Base-by-base conservation (phyloP, 1,140 invertebrate species). In the Drosophila virilis region DNA sequence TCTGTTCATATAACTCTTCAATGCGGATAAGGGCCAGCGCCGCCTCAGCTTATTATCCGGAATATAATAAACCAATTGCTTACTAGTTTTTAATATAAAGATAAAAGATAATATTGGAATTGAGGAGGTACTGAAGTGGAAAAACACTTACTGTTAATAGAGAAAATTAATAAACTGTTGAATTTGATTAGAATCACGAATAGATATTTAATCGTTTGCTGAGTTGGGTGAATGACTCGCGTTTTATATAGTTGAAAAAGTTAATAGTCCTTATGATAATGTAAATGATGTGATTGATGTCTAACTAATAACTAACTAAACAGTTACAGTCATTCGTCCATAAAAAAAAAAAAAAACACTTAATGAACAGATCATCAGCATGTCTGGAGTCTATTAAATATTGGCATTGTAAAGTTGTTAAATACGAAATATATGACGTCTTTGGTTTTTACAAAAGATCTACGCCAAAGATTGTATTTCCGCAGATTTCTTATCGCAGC, bases 401-500 rank as follows among this genome's bases (percentile, higher is more conserved):
- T 46, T 22, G 46, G 15, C 22, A 50, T 50, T 50, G 48, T 48
- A 37, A 37, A 40, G 42, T 32, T 33, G 42, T 37, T 66, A 66
- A 67, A 58, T 58, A 51, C 50, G 13, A 33, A 9, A 54, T 37
- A 15, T 40, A 50, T 40, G 59, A 70, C 59, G 67, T 55, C 42
- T 70, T 69, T 46, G 22, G 59, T 40, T 46, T 70, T 48, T 54
- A 45, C 35, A 40, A 58, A 59, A 42, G 65, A 67, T 58, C 6
- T 48, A 22, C n/a, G 40, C n/a, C 3, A 33, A 8, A 62, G 46
- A 62, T 70, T 62, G 48, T n/a, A 54, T 13, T 54, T 54, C 17
- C 46, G 22, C 45, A 45, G 67, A 70, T 52, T 62, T 54, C 22
- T 65, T 71, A 71, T 71, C 68, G 33, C 28, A 1, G 48, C n/a